Conservation (phyloP, 2,113 vertebrate genomes). For the Loxodonta africana region DNA sequence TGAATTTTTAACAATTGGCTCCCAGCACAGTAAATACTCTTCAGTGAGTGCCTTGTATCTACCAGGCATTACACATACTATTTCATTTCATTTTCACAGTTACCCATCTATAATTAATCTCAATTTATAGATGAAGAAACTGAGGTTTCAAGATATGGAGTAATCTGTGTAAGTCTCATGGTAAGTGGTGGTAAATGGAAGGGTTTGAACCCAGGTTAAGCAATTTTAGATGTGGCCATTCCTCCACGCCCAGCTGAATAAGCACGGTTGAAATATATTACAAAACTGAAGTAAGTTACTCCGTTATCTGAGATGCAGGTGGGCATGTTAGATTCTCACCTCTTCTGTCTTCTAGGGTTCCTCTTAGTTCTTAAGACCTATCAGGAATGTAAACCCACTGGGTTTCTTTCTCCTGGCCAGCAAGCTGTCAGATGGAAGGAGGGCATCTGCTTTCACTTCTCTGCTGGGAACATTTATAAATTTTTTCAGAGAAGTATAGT, state of each 20-base stretch:
- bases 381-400: not conserved
- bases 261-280: not conserved
- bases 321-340: not conserved
- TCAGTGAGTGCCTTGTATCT: not conserved
- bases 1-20: not conserved
- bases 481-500: constrained; percentile 13
- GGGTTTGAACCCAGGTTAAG: not conserved
- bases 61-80: not conserved
- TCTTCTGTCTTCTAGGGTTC: not conserved
- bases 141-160: not conserved
- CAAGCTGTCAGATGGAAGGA: not conserved
- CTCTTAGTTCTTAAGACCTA: not conserved
- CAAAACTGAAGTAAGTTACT: not conserved
- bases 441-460: constrained; percentile 26
- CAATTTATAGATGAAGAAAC: not conserved
- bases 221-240: not conserved
- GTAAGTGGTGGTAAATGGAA: not conserved
- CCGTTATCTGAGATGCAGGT: not conserved
- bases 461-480: not conserved
- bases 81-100: not conserved
- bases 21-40: too few species aligned
- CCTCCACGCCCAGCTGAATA: not conserved
- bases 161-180: not conserved
- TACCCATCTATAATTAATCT: not conserved
- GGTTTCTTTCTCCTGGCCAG: not conserved